Percentiles rank a stretch among this genome's conserved stretches.
phyloP scores from a whole-genome alignment of 2,797 vertebrate species.

The Florisuga fusca region DNA sequence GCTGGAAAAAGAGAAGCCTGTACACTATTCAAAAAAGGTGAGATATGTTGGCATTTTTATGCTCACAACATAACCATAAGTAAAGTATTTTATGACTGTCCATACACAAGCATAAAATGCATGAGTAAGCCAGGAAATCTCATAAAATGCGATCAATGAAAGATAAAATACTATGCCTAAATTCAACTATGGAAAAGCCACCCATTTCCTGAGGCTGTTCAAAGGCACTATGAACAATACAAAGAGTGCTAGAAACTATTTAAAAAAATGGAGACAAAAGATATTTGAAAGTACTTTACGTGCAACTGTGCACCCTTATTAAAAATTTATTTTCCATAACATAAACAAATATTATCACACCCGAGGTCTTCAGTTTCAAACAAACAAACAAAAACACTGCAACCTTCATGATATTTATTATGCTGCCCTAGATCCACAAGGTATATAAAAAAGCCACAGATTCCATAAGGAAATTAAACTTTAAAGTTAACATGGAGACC shows the following conservation, averaged over 20 bases:
- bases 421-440: neutral
- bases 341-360: neutral
- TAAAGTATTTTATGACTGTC: neutral
- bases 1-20: neutral
- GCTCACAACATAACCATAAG: neutral
- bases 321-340: neutral
- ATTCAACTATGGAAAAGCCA: neutral
- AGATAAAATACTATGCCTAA: neutral
- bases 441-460: neutral
- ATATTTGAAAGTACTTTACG: neutral
- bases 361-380: neutral
- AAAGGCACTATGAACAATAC: neutral
- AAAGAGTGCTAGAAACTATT: neutral
- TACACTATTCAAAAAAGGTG: neutral
- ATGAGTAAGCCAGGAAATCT: conserved; percentile 15
- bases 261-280: neutral
- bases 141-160: neutral
- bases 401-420: neutral
- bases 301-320: neutral
- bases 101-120: neutral
- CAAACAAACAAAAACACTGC: neutral
- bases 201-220: neutral
- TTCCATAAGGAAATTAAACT: neutral
- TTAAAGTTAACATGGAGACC: neutral
- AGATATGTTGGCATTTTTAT: neutral